Base-by-base conservation (phyloP, 2,113 vertebrate species). In the Ranitomeya variabilis region DNA sequence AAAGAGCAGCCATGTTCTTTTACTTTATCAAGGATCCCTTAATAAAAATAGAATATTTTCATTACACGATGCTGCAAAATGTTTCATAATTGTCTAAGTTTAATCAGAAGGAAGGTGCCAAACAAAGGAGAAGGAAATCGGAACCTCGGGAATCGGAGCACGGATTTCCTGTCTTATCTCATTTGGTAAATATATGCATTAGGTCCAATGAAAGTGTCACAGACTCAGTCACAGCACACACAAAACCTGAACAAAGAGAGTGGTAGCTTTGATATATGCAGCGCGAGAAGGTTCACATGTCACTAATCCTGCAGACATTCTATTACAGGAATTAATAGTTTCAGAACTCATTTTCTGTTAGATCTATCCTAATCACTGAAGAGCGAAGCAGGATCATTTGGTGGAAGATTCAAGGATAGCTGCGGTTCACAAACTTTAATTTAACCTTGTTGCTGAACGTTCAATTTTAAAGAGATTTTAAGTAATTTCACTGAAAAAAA, bases 251-350 rank as follows among this genome's bases (percentile, higher is more conserved):
- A 88, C 80, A 88, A 88, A 88, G 80, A 54, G 45, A 55, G 54
- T 12, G 18, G 45, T 21, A 26, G 45, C 87, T 88, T 83, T 88
- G 69, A 88, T 88, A 88, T 88, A 88, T 84, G 67, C 69, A 83
- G 71, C 67, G 60, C 67, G 80, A 84, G 67, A 78, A 88, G 87
- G 80, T 88, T 83, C 80, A 59, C 87, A 69, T 88, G 87, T 88
- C 87, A 88, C 80, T 88, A 88, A 88, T 83, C 80, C 83, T 45
- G 80, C 76, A 88, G 87, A 88, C 80, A 88, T 88, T 78, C 80
- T 88, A 88, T 88, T 88, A 88, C 87, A 77, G 80, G 80, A 88
- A 88, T 88, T 88, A 88, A 88, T 88, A 83, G 80, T 71, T 83
- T 88, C 76, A 83, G 82, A 88, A 77, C 80, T 88, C 87, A 88